phyloP scores from a whole-genome alignment of 1,140 invertebrate genomes.

The Cotesia vestalis region DNA sequence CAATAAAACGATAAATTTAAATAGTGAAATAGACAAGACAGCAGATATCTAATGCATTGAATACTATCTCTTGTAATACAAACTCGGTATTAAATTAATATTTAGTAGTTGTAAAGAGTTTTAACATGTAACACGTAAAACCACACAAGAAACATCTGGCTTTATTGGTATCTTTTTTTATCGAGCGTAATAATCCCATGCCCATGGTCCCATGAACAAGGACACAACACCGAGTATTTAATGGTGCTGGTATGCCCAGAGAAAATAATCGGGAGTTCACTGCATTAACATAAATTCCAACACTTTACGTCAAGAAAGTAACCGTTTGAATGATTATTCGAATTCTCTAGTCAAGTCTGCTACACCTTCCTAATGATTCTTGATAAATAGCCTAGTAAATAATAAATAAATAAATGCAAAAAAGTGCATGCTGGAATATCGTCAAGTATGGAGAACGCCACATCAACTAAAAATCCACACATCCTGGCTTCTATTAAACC shows the following conservation, averaged over 20 bases:
- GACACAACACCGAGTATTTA: background rate
- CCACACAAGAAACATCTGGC: conserved; percentile 22
- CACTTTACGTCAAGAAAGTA: background rate
- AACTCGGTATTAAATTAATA: too few relatives aligned
- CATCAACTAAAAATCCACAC: conserved; percentile 27
- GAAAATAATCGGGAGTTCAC: conserved; percentile 12
- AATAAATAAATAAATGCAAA: background rate
- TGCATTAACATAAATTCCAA: conserved; percentile 21
- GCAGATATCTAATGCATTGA: too few relatives aligned
- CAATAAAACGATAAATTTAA: too few relatives aligned
- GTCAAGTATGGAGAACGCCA: conserved; percentile 30
- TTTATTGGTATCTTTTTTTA: too few relatives aligned
- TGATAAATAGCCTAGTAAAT: background rate
- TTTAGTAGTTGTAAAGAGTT: background rate
- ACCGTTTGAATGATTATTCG: background rate
- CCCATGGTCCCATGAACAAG: too few relatives aligned
- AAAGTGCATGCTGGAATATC: background rate
- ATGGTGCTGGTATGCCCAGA: background rate
- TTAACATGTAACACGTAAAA: background rate
- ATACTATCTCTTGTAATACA: too few relatives aligned
- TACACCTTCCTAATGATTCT: too few relatives aligned
- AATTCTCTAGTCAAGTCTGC: background rate
- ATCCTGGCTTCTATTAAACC: background rate
- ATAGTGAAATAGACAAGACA: too few relatives aligned
- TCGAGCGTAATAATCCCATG: background rate